Base-by-base conservation (phyloP, 1,140 invertebrate genomes). In the Hirudo medicinalis region DNA sequence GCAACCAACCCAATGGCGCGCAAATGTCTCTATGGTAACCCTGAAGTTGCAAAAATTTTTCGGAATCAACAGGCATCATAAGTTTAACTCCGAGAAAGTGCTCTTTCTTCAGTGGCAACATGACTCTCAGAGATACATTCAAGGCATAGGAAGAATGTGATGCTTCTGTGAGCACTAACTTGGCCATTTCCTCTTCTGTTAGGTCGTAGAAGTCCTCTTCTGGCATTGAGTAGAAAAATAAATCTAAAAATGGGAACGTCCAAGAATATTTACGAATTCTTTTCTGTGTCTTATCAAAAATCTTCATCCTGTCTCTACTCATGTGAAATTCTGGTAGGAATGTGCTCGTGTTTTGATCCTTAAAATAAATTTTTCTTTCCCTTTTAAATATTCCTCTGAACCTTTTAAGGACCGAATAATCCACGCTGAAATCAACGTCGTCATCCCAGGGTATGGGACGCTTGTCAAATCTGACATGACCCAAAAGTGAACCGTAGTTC, bases 171-270 rank as follows among this genome's bases (percentile, higher is more conserved):
- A 32, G 11, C 11, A 32, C 22, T 15, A 22, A n/a, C 29, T 63
- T 63, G 22, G 29, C 22, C 2, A 20, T 32, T 32, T 63, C 13
- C 17, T 25, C 22, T 6, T 63, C 57, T 63, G 22, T 5, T 4
- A 25, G 22, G 22, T 25, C 29, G 8, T 22, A 25, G 57, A 63
- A 22, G 22, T 25, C 22, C 17, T 63, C 29, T 63, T 63, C 57
- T 22, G 22, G 22, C 29, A 63, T 11, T 22, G 22, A 22, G 17
- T 63, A 63, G 29, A 63, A 63, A 63, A 63, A 63, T 13, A 63
- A 25, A 32, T 63, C 29, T 22, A 63, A 25, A 63, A 63, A 63
- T n/a, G 57, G 57, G 29, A 63, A 63, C 11, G 57, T 25, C 57
- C 57, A 63, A 11, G 22, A 25, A 22, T 32, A 63, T 22, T 63